phyloP scores from a whole-genome alignment of 1,140 invertebrate species.

The Trinorchestia longiramus region DNA sequence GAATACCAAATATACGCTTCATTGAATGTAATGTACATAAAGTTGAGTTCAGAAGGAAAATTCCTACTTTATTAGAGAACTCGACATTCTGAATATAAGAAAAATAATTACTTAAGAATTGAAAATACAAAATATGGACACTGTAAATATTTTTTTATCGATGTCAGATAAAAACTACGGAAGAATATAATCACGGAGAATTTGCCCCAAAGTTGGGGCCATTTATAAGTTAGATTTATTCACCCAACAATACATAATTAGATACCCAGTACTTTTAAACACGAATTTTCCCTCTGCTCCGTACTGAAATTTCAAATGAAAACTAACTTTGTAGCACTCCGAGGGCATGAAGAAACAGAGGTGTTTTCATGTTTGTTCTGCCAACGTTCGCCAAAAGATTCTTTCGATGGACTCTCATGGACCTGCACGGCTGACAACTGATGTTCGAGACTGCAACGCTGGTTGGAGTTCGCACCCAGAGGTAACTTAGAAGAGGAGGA shows the following conservation, averaged over 20 bases:
- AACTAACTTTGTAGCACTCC: neutral
- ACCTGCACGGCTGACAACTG: conserved; percentile 24
- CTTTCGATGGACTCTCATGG: conserved; percentile 21
- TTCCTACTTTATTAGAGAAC: neutral
- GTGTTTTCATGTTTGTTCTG: neutral
- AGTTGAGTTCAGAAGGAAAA: neutral
- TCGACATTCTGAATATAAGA: neutral
- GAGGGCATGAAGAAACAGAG: neutral
- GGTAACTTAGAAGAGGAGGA: neutral
- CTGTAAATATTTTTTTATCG: neutral
- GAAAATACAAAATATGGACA: neutral
- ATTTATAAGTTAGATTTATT: no score
- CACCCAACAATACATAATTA: no score
- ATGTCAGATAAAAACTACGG: neutral
- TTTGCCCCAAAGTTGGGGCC: no score
- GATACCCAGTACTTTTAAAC: no score
- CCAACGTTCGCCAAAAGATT: neutral
- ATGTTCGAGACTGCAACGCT: neutral
- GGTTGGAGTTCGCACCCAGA: neutral
- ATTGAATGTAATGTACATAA: neutral
- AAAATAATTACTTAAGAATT: neutral
- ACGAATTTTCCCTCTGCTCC: no score
- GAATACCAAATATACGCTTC: neutral
- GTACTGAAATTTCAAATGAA: neutral
- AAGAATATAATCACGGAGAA: neutral